phyloP scores from a whole-genome alignment of 1,140 invertebrate genomes.

The Theocolax elegans region DNA sequence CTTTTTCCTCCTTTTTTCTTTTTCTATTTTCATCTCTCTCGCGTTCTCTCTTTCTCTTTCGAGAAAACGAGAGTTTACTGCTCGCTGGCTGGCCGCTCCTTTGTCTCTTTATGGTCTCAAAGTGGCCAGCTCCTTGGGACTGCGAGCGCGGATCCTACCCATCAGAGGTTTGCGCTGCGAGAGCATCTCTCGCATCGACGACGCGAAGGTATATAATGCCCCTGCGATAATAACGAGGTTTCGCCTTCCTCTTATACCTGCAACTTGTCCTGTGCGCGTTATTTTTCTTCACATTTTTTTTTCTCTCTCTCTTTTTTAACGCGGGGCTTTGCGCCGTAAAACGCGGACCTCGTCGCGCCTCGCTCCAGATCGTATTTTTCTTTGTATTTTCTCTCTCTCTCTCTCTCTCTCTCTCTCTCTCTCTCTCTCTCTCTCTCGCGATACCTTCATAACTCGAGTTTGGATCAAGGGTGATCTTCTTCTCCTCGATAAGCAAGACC shows the following conservation, averaged over 20 bases:
- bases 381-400: slow-evolving; percentile 28
- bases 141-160: slow-evolving; percentile 23
- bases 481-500: too few species aligned
- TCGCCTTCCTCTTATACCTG: slow-evolving; percentile 60
- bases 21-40: not conserved
- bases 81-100: slow-evolving; percentile 53
- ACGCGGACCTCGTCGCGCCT: not conserved
- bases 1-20: slow-evolving; percentile 47
- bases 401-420: too few species aligned
- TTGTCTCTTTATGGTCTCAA: slow-evolving; percentile 68
- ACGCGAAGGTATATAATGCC: slow-evolving; percentile 49
- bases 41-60: slow-evolving; percentile 48
- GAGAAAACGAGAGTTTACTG: slow-evolving; percentile 65
- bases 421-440: too few species aligned
- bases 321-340: not conserved
- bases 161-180: not conserved
- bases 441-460: too few species aligned
- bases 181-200: slow-evolving; percentile 32
- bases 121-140: slow-evolving; percentile 55
- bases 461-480: too few species aligned
- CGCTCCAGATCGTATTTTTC: slow-evolving; percentile 27
- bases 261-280: slow-evolving; percentile 7
- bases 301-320: not conserved
- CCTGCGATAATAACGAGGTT: slow-evolving; percentile 65
- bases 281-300: slow-evolving; percentile 6